A percentile compares a stretch with the other conserved stretches of the same genome.
phyloP scores from a whole-genome alignment of 2,797 vertebrate species.

The Acanthiza pusilla region DNA sequence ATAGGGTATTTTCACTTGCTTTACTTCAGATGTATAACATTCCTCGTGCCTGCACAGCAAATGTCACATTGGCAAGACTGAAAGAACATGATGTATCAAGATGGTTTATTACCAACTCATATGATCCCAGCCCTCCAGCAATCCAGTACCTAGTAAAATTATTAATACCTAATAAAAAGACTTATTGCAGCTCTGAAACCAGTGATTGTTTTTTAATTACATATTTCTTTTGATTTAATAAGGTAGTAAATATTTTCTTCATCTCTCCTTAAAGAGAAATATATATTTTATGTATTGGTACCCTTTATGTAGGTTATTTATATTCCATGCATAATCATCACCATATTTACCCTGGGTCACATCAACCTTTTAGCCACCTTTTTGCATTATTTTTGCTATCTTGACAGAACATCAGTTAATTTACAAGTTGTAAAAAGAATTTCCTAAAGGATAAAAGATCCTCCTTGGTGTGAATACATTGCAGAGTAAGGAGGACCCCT shows the following conservation, averaged over 20 bases:
- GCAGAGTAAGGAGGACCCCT: background rate
- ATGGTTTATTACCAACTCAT: conserved; percentile 47
- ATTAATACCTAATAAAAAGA: conserved; percentile 66
- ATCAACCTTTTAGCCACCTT: conserved; percentile 26
- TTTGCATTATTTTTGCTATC: background rate
- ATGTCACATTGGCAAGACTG: conserved; percentile 11
- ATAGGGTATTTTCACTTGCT: background rate
- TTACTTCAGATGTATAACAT: conserved; percentile 1
- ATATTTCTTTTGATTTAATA: conserved; percentile 70
- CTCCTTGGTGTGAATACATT: background rate
- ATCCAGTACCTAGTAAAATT: conserved; percentile 62
- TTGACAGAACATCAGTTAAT: background rate
- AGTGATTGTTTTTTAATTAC: conserved; percentile 71
- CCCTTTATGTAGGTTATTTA: conserved; percentile 9
- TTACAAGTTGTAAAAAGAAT: background rate
- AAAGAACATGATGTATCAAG: conserved; percentile 56
- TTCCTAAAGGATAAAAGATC: background rate
- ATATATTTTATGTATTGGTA: conserved; percentile 15
- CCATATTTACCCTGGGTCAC: conserved; percentile 31
- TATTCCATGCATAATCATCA: conserved; percentile 13
- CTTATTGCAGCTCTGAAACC: conserved; percentile 61
- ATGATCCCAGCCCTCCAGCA: conserved; percentile 26
- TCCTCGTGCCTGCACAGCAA: conserved; percentile 33
- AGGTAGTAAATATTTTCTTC: conserved; percentile 67
- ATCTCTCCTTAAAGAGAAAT: conserved; percentile 68